phyloP scores from a whole-genome alignment of 2,113 vertebrate genomes.

The Malurus alboscapulatus region DNA sequence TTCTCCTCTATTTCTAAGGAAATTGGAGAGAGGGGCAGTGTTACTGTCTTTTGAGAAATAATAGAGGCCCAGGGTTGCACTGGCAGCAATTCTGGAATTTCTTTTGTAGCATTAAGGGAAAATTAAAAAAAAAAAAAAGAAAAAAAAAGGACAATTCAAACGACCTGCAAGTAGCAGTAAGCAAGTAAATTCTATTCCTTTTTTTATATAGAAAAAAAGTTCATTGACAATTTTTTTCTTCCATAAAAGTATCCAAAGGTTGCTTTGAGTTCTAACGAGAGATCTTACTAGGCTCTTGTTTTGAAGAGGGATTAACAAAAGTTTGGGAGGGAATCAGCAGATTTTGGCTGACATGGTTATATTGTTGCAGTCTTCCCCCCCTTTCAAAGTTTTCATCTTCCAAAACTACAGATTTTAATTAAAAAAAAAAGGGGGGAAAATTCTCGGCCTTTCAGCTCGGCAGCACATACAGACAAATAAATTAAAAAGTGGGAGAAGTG shows the following conservation, averaged over 20 bases:
- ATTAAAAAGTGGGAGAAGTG: slow-evolving; percentile 85
- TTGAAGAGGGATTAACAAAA: slow-evolving; percentile 25
- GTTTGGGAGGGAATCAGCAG: slow-evolving; percentile 17
- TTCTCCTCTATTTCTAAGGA: slow-evolving; percentile 42
- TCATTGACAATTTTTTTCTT: neutral
- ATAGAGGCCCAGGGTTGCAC: neutral
- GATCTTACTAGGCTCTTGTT: slow-evolving; percentile 5
- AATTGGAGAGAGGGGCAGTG: neutral
- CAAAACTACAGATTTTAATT: slow-evolving; percentile 78
- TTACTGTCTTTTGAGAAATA: slow-evolving; percentile 32
- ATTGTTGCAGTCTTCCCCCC: slow-evolving; percentile 15
- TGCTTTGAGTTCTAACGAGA: neutral
- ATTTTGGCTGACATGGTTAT: slow-evolving; percentile 36
- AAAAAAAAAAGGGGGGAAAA: slow-evolving; percentile 43
- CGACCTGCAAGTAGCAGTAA: neutral
- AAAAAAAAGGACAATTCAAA: neutral
- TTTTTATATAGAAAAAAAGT: neutral
- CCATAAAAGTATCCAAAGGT: neutral
- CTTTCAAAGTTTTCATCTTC: slow-evolving; percentile 66
- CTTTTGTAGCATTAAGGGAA: neutral
- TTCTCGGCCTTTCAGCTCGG: slow-evolving; percentile 77
- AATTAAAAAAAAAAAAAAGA: neutral
- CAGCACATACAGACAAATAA: slow-evolving; percentile 84
- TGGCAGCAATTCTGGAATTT: neutral
- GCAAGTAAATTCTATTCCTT: neutral